Evolutionary conservation across 2,888 invertebrate genomes (phyloP).

Genomic region (Cartodere bifasciata): DNA sequence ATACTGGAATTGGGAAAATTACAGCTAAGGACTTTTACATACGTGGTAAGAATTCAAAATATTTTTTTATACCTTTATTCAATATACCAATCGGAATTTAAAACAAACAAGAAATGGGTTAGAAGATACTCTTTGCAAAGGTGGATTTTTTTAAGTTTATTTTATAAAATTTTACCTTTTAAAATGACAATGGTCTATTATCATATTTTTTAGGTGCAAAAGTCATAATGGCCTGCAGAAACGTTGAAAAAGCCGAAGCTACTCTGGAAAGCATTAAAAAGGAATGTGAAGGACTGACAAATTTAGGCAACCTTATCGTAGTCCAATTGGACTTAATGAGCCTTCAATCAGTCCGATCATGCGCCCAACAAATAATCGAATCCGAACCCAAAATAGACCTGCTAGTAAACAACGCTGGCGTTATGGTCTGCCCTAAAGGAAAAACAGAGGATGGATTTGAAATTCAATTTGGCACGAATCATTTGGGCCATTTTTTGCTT

Average conservation of each 20-base stretch:
- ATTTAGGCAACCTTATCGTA: conserved; percentile 33
- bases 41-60: conserved; percentile 34
- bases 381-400: conserved; percentile 45
- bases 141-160: no score
- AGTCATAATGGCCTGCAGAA: conserved; percentile 47
- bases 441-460: conserved; percentile 54
- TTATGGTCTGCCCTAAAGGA: conserved; percentile 50
- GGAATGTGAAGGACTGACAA: conserved; percentile 25
- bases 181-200: no score
- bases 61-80: no score
- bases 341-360: conserved; percentile 32
- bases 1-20: conserved; percentile 32
- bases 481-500: conserved; percentile 37
- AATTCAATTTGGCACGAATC: conserved; percentile 53
- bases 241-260: conserved; percentile 38
- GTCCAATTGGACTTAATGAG: conserved; percentile 35
- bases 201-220: no score
- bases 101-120: no score
- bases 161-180: no score
- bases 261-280: conserved; percentile 41
- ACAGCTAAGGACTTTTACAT: conserved; percentile 32
- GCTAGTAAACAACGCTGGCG: conserved; percentile 59
- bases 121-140: no score
- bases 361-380: conserved; percentile 32
- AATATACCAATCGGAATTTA: no score